Percentiles rank a stretch among this genome's conserved stretches.
phyloP scores from a whole-genome alignment of 2,797 vertebrate genomes.

The Anniella stebbinsi region DNA sequence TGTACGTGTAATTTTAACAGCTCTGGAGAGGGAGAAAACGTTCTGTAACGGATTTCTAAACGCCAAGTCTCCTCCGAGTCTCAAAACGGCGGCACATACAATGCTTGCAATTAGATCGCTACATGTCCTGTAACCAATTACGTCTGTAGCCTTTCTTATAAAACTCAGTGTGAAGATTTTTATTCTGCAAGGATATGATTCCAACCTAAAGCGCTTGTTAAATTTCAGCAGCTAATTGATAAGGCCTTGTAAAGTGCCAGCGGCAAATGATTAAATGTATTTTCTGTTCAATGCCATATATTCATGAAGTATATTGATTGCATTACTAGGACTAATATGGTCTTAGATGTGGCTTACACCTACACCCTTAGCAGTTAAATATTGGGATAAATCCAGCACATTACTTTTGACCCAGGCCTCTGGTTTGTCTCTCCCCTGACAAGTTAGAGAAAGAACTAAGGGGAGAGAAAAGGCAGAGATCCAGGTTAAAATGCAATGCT shows the following conservation, averaged over 20 bases:
- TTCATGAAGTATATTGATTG: not conserved
- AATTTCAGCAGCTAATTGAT: constrained; percentile 58
- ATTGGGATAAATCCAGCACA: not conserved
- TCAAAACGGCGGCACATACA: constrained; percentile 37
- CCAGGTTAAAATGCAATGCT: too few species aligned
- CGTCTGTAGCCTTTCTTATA: constrained; percentile 49
- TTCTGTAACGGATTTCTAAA: constrained; percentile 50
- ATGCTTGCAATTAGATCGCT: constrained; percentile 56
- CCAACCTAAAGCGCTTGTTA: constrained; percentile 44
- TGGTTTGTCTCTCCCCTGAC: too few species aligned
- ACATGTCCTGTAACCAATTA: constrained; percentile 17
- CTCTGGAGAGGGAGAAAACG: constrained; percentile 52
- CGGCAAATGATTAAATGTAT: constrained; percentile 34
- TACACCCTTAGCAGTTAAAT: not conserved
- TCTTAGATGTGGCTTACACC: not conserved
- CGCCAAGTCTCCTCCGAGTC: constrained; percentile 39
- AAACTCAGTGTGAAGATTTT: constrained; percentile 43
- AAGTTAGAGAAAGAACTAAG: too few species aligned
- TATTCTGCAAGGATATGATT: constrained; percentile 41
- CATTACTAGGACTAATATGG: not conserved
- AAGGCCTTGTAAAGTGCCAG: constrained; percentile 46
- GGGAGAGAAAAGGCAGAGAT: too few species aligned
- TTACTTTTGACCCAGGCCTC: not conserved
- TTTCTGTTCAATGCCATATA: not conserved
- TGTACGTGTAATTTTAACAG: constrained; percentile 52